Evolutionary conservation across 1,140 invertebrate species (phyloP).

Genomic region (Chymomyza costata): DNA sequence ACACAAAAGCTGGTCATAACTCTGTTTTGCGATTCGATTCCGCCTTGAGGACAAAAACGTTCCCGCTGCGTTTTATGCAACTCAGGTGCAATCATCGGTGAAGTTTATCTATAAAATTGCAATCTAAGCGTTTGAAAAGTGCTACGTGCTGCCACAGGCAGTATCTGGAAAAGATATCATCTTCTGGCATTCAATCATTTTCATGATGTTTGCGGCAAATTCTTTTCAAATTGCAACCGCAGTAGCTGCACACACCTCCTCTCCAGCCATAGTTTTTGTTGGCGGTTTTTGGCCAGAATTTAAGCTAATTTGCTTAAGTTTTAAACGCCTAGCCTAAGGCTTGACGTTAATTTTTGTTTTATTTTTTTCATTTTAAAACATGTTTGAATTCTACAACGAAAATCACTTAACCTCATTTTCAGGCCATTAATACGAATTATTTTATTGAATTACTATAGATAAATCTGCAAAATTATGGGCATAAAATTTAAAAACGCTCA

Average conservation of each 20-base stretch:
- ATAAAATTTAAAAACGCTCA: slow-evolving; percentile 34
- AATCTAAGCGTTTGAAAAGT: slow-evolving; percentile 42
- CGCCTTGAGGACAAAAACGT: slow-evolving; percentile 63
- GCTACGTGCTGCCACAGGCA: slow-evolving; percentile 43
- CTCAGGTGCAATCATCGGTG: slow-evolving; percentile 51
- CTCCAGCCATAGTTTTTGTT: slow-evolving; percentile 38
- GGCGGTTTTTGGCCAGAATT: slow-evolving; percentile 30
- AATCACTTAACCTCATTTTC: slow-evolving; percentile 67
- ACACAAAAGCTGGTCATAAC: no score
- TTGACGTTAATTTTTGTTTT: slow-evolving; percentile 6
- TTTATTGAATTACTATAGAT: slow-evolving; percentile 66
- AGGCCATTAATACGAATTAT: slow-evolving; percentile 67
- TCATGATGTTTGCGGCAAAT: slow-evolving; percentile 30
- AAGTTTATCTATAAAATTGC: slow-evolving; percentile 46
- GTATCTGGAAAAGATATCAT: slow-evolving; percentile 44
- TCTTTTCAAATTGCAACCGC: slow-evolving; percentile 25
- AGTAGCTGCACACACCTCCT: slow-evolving; percentile 42
- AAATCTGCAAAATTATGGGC: slow-evolving; percentile 47
- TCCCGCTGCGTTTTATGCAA: slow-evolving; percentile 43
- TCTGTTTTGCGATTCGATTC: no score
- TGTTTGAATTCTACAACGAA: slow-evolving; percentile 56
- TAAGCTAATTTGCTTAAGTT: slow-evolving; percentile 46
- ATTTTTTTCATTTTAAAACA: slow-evolving; percentile 6
- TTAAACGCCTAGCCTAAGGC: slow-evolving; percentile 38
- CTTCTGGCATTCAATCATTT: slow-evolving; percentile 29